phyloP scores from a whole-genome alignment of 2,797 vertebrate genomes.

The Limnodromus scolopaceus region DNA sequence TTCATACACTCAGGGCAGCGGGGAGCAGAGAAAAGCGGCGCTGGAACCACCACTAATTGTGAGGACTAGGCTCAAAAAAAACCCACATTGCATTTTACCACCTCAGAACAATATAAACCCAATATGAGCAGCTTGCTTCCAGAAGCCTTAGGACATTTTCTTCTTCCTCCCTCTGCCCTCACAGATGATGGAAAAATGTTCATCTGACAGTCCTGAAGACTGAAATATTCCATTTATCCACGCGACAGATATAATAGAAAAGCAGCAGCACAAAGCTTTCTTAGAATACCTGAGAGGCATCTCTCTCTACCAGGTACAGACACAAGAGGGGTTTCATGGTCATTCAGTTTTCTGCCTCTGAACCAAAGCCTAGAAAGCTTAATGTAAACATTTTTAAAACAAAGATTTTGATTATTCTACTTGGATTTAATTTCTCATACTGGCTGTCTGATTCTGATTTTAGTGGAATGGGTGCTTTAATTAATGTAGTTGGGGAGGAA shows the following conservation, averaged over 20 bases:
- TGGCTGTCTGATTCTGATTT: not conserved
- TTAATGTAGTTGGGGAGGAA: not conserved
- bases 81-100: too few species aligned
- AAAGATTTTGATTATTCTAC: not conserved
- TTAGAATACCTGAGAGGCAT: not conserved
- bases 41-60: not conserved
- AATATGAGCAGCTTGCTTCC: not conserved
- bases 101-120: not conserved
- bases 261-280: not conserved
- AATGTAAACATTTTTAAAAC: not conserved
- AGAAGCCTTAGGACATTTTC: not conserved
- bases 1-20: not conserved
- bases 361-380: not conserved
- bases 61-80: not conserved
- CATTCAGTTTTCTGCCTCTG: conserved; percentile 21
- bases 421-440: not conserved
- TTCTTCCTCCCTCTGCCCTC: not conserved
- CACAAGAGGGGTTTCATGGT: not conserved
- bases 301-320: not conserved
- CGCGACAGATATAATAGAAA: not conserved
- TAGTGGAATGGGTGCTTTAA: not conserved
- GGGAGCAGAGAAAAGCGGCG: not conserved
- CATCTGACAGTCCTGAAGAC: not conserved
- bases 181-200: not conserved
- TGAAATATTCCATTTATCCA: not conserved